These are phyloP conservation scores for Fukomys damarensis DNA, from an alignment of 2,113 vertebrate species.

Conservation along the genomic window DNA sequence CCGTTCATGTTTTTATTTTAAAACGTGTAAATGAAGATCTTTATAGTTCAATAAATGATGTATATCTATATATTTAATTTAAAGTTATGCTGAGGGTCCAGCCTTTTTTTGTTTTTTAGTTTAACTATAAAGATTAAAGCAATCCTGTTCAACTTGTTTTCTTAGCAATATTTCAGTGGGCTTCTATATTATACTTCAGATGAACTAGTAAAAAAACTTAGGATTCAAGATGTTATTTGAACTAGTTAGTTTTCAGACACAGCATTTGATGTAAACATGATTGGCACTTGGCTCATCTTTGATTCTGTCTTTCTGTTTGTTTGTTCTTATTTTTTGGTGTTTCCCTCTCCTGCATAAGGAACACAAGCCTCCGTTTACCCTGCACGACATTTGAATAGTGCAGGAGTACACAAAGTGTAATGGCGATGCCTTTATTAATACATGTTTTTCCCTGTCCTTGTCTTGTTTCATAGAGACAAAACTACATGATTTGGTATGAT, in stretches of 20 bases:
- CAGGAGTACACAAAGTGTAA: no score
- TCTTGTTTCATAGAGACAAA: background rate
- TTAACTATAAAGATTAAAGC: slow-evolving; percentile 5
- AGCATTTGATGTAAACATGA: background rate
- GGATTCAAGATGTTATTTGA: background rate
- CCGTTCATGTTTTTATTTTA: slow-evolving; percentile 83
- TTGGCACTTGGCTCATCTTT: background rate
- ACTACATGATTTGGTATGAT: background rate
- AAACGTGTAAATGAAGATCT: slow-evolving; percentile 89
- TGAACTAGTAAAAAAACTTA: background rate
- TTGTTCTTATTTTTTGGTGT: background rate
- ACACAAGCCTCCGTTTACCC: background rate
- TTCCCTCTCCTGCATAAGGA: background rate
- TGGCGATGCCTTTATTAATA: background rate
- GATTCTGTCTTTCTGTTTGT: background rate
- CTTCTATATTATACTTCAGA: background rate
- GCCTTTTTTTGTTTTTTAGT: slow-evolving; percentile 76
- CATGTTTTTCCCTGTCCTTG: background rate
- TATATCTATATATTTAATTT: slow-evolving; percentile 84
- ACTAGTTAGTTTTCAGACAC: background rate
- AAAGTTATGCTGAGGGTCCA: slow-evolving; percentile 82
- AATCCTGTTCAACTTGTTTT: background rate
- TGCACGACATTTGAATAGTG: background rate
- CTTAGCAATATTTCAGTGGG: background rate
- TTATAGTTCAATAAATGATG: slow-evolving; percentile 92